A percentile compares a stretch with the other conserved stretches of the same genome.
Conservation (phyloP, 1,140 invertebrate species). For the Drosophila simulans region DNA sequence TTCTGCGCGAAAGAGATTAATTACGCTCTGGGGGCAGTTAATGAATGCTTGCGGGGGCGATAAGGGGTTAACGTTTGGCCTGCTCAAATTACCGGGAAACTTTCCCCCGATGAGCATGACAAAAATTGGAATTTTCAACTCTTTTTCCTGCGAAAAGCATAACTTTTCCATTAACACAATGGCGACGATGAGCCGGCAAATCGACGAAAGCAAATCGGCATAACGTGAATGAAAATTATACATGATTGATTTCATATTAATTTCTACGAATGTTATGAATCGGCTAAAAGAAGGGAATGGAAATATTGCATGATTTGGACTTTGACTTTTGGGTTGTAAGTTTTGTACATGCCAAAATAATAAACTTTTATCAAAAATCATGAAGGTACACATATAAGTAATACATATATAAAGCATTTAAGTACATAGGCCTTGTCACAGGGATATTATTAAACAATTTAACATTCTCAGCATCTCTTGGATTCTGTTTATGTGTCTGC, state of each 20-base stretch:
- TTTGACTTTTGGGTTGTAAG: slow-evolving; percentile 11
- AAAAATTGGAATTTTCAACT: slow-evolving; percentile 59
- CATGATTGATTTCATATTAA: slow-evolving; percentile 79
- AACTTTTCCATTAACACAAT: slow-evolving; percentile 71
- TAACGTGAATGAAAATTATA: slow-evolving; percentile 61
- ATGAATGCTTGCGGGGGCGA: slow-evolving; percentile 66
- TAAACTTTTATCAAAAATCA: background rate
- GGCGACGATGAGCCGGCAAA: slow-evolving; percentile 53
- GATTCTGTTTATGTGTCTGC: no score
- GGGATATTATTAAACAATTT: no score
- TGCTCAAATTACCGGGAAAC: slow-evolving; percentile 72
- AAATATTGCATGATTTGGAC: slow-evolving; percentile 23
- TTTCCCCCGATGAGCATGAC: slow-evolving; percentile 63
- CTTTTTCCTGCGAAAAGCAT: slow-evolving; percentile 21
- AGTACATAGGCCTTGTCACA: no score
- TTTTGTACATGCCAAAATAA: background rate
- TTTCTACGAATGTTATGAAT: slow-evolving; percentile 69
- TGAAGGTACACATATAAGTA: no score
- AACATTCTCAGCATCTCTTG: no score
- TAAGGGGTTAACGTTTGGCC: slow-evolving; percentile 72
- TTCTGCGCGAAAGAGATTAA: slow-evolving; percentile 57
- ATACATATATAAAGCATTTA: no score
- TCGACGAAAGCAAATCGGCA: slow-evolving; percentile 25
- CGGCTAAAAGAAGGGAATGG: background rate
- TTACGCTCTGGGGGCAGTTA: slow-evolving; percentile 70